Evolutionary conservation across 2,113 vertebrate species (phyloP), one percentile per base, ranked within the genome.

Genomic region (Turdus rufiventris): DNA sequence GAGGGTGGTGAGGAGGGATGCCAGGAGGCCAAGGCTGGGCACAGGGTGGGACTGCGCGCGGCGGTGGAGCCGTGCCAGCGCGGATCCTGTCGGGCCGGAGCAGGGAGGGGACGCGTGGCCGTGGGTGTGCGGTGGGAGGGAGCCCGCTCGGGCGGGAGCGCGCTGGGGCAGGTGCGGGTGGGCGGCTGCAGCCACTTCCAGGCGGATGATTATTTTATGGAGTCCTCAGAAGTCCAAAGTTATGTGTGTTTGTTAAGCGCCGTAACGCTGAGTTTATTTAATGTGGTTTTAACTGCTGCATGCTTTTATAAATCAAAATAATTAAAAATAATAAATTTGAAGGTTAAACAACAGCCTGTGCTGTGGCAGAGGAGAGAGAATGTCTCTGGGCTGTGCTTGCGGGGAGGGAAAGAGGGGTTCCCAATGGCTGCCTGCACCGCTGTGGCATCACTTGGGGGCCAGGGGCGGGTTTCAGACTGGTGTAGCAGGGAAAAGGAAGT

Each of bases 261-360:
- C 96, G 97, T 97, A 98, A 97, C 93, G 85, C 97, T 83, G 96
- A 98, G 97, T 98, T 98, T 97, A 98, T 98, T 98, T 98, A 98
- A 98, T 98, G 97, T 97, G 97, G 97, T 97, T 98, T 98, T 98
- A 97, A 98, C 97, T 96, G 98, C 98, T 88, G 90, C 90, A 65
- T 82, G 97, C 97, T 98, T 98, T 98, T 98, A 98, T 98, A 98
- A 98, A 98, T 98, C 98, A 98, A 98, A 98, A 98, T 98, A 98
- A 98, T 98, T 98, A 98, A 98, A 98, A 98, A 98, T 98, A 98
- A 98, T 98, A 98, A 98, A 98, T 98, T 98, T 98, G 98, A 98
- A 97, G 97, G 97, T 98, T 98, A 97, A 98, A 97, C 97, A 98
- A 97, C 96, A 98, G 97, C 94, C 91, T 92, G 94, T 50, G 85